Percentiles rank a stretch among this genome's conserved stretches.
Conservation (phyloP, 92 coral and sea anemone species). For the Porites lobata region DNA sequence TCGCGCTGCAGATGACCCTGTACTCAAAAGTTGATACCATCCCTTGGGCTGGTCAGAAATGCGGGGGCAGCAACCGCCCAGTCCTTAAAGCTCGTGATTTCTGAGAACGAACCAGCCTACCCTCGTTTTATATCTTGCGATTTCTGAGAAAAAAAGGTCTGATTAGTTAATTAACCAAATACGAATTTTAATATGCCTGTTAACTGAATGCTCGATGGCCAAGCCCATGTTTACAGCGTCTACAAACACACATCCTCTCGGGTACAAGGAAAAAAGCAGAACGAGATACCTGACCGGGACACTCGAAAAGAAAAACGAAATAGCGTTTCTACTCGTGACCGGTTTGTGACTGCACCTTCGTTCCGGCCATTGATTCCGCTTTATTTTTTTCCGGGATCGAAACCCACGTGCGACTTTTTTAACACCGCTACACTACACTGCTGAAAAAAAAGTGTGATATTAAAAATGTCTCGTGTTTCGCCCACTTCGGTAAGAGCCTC, state of each 20-base stretch:
- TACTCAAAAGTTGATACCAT: too few species aligned
- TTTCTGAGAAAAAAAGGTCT: background rate
- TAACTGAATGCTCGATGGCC: conserved; percentile 23
- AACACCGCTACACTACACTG: background rate
- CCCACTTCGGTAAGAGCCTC: background rate
- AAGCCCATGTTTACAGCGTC: conserved; percentile 19
- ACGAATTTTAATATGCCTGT: background rate
- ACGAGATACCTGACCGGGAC: background rate
- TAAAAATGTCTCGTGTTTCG: too few species aligned
- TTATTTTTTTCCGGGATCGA: background rate
- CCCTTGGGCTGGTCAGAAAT: too few species aligned
- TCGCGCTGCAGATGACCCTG: too few species aligned
- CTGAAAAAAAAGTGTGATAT: too few species aligned
- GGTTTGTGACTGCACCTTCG: background rate
- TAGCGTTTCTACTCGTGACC: conserved; percentile 21
- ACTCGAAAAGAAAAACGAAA: background rate
- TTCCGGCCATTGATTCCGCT: conserved; percentile 5
- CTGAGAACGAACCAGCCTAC: background rate
- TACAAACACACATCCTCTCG: background rate
- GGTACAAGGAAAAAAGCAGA: background rate
- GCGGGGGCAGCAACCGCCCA: background rate
- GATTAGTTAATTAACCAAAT: background rate
- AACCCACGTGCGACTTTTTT: background rate
- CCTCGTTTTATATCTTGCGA: background rate
- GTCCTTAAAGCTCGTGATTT: background rate